Percentiles rank a stretch among this genome's conserved stretches.
These are phyloP conservation scores for Mus caroli DNA, from an alignment of 2,797 vertebrate genomes.

Conservation along the genomic window DNA sequence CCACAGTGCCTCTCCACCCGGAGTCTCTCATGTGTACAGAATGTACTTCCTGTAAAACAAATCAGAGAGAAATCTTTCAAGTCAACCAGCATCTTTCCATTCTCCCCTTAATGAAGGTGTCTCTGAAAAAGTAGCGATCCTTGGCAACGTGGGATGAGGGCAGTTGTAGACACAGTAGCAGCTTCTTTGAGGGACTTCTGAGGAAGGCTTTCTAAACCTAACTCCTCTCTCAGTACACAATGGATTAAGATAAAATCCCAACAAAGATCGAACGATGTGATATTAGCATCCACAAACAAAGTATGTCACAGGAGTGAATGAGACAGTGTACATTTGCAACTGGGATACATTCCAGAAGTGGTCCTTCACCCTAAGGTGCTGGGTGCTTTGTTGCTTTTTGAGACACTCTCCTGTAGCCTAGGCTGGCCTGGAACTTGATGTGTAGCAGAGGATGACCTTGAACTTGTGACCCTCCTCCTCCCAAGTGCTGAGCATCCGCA, in stretches of 20 bases:
- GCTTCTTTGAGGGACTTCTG: background rate
- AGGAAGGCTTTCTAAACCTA: background rate
- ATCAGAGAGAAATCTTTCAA: constrained; percentile 75
- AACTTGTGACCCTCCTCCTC: background rate
- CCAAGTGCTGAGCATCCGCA: background rate
- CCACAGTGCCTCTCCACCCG: constrained; percentile 49
- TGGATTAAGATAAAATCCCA: background rate
- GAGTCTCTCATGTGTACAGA: constrained; percentile 81
- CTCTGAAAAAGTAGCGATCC: background rate
- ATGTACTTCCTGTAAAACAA: constrained; percentile 78
- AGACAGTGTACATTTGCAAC: too few relatives aligned
- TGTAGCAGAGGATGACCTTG: background rate
- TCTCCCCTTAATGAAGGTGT: background rate
- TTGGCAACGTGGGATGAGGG: background rate
- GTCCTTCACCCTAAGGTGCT: background rate
- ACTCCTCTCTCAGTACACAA: background rate
- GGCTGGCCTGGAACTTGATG: background rate
- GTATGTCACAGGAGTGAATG: background rate
- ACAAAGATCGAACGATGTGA: background rate
- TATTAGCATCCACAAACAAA: background rate
- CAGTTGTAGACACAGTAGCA: background rate
- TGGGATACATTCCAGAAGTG: background rate
- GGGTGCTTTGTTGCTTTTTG: background rate
- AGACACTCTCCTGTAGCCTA: background rate
- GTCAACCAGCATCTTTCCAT: constrained; percentile 51